Percentiles rank a stretch among this genome's conserved stretches.
phyloP scores from a whole-genome alignment of 2,113 vertebrate genomes.

The Phrynosoma platyrhinos region DNA sequence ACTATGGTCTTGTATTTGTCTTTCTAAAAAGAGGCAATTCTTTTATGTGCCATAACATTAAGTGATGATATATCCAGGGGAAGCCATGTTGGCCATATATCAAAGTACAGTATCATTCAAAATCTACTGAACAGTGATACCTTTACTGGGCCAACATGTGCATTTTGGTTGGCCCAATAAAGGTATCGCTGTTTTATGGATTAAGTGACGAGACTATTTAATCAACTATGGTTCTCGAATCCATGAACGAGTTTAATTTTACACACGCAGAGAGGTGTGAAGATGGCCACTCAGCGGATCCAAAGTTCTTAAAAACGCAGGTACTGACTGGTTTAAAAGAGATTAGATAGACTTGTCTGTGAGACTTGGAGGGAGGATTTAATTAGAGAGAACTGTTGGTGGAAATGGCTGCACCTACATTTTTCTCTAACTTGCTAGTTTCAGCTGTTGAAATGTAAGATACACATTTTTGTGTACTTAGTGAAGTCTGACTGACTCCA shows the following conservation, averaged over 20 bases:
- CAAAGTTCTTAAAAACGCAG: slow-evolving; percentile 48
- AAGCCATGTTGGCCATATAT: too few species aligned
- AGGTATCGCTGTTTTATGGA: too few species aligned
- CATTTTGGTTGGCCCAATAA: too few species aligned
- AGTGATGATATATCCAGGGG: too few species aligned
- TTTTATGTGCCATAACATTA: not conserved
- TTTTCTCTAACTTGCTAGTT: slow-evolving; percentile 70
- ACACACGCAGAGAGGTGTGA: not conserved
- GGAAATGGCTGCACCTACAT: slow-evolving; percentile 68
- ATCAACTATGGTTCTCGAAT: not conserved
- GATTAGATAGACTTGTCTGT: slow-evolving; percentile 50
- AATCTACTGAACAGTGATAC: too few species aligned
- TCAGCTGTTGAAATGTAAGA: slow-evolving; percentile 60
- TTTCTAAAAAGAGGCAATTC: not conserved
- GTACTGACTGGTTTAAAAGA: slow-evolving; percentile 62
- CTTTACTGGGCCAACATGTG: too few species aligned
- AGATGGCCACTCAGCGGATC: slow-evolving; percentile 15
- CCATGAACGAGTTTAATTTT: not conserved
- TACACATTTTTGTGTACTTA: slow-evolving; percentile 57
- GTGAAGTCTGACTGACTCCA: slow-evolving; percentile 63
- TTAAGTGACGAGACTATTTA: not conserved
- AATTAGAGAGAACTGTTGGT: slow-evolving; percentile 55
- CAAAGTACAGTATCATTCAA: too few species aligned
- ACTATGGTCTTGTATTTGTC: not conserved
- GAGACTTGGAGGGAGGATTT: slow-evolving; percentile 43